Evolutionary conservation across 2,888 invertebrate species (phyloP), one percentile per base, ranked within the genome.

Genomic region (Lycophotia porphyrea): DNA sequence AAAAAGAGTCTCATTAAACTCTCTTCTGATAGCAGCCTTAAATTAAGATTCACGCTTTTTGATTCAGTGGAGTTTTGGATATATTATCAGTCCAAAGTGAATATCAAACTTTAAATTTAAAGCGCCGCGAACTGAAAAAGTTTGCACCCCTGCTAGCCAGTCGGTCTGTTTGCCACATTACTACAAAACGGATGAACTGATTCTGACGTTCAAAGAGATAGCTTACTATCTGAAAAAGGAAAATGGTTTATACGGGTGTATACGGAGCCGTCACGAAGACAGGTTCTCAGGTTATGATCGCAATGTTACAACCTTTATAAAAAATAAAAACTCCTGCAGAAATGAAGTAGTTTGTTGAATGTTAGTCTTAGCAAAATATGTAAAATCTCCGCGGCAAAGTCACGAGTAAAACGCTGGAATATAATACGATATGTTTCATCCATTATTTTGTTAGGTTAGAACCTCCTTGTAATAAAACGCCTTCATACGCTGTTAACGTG

Each of bases 381-480:
- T 49, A 8, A 15, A 36, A 58, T 31, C 27, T 21, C 15, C 18
- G 5, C 11, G 4, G 5, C 21, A 1, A 47, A 39, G 11, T 47
- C 11, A 5, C 39, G 13, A 21, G 27, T 1, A 21, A 69, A 78
- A 8, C 34, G 3, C 9, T 34, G 27, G 2, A 27, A 74, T 24
- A 5, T 18, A 7, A 42, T 52, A 49, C 18, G 13, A 31, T 47
- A 47, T 34, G n/a, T 47, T 60, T 44, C n/a, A 36, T 9, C n/a
- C 55, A 49, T 52, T 67, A 83, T 71, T 67, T 63, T 67, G 71
- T 84, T 71, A 39, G 21, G 47, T 71, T 58, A 67, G 34, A 83
- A 70, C 66, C 79, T 83, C 18, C 31, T 64, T 64, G 71, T 84
- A 79, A 71, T 78, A 84, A 75, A 81, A 71, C 44, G 49, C 80